These are phyloP conservation scores for Megalops atlanticus DNA, from an alignment of 2,113 vertebrate species.

Conservation along the genomic window DNA sequence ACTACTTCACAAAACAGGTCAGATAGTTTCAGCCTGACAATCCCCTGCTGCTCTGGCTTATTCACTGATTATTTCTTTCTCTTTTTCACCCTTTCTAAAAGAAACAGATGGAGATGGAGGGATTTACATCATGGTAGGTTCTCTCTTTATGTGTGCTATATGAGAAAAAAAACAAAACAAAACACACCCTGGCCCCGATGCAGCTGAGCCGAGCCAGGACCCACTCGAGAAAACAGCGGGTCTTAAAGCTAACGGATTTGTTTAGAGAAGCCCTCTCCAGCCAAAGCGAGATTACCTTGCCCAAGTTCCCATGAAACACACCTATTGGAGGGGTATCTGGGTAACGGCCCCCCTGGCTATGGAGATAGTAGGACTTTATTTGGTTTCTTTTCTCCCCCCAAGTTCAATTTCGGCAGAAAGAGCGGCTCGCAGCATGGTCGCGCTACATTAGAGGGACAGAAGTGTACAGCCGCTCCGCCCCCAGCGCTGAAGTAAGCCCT, in stretches of 20 bases:
- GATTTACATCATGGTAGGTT: conserved; percentile 68
- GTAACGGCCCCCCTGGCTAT: conserved; percentile 29
- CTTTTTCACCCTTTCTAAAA: conserved; percentile 59
- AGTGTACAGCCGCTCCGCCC: neutral
- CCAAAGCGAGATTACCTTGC: conserved; percentile 64
- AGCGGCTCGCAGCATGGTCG: conserved; percentile 27
- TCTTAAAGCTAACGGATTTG: conserved; percentile 66
- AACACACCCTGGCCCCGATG: conserved; percentile 32
- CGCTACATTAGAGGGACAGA: conserved; percentile 24
- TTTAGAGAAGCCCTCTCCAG: conserved; percentile 64
- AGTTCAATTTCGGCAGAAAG: conserved; percentile 31
- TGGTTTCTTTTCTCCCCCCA: conserved; percentile 12
- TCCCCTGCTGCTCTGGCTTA: conserved; percentile 68
- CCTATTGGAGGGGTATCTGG: conserved; percentile 47
- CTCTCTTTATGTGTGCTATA: conserved; percentile 66
- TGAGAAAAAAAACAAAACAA: conserved; percentile 53
- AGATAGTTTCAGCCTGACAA: conserved; percentile 64
- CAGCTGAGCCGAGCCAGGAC: conserved; percentile 57
- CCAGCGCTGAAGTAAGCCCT: conserved; percentile 11
- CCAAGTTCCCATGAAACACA: conserved; percentile 67
- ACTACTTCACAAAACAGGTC: conserved; percentile 53
- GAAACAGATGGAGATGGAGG: conserved; percentile 62
- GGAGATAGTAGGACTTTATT: conserved; percentile 29
- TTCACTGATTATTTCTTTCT: conserved; percentile 63
- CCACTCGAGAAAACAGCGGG: conserved; percentile 61